Evolutionary conservation across 2,797 vertebrate genomes (phyloP).

Genomic region (Threskiornis aethiopicus): DNA sequence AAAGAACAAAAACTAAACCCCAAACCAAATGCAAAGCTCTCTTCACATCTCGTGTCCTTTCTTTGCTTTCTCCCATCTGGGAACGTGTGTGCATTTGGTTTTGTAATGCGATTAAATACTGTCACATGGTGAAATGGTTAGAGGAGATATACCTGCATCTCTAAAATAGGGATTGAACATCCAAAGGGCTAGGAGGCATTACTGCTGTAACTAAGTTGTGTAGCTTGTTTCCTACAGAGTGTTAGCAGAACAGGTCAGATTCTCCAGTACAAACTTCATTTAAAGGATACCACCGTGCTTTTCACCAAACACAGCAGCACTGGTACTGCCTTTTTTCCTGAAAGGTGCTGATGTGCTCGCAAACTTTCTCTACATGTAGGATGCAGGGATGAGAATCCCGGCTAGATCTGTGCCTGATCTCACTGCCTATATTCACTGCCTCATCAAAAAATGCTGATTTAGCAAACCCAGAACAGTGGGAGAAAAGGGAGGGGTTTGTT

Average conservation of each 20-base stretch:
- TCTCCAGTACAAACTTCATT: background rate
- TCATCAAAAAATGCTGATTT: background rate
- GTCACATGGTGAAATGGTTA: background rate
- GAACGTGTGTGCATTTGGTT: background rate
- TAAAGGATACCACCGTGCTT: background rate
- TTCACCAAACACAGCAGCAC: background rate
- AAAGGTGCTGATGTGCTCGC: background rate
- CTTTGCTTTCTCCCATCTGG: background rate
- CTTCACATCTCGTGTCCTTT: background rate
- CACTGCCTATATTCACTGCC: background rate
- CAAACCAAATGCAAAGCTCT: background rate
- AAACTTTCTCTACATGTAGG: background rate
- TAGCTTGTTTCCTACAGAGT: background rate
- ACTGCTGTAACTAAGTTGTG: background rate
- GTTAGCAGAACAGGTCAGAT: background rate
- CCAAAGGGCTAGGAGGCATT: background rate
- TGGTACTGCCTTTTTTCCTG: background rate
- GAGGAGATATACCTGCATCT: background rate
- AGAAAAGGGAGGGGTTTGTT: background rate
- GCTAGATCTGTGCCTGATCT: background rate
- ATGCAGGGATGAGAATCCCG: background rate
- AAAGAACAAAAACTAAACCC: background rate
- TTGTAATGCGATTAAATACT: background rate
- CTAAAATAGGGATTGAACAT: background rate
- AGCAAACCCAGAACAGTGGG: background rate